A percentile compares a stretch with the other conserved stretches of the same genome.
Evolutionary conservation across 2,888 invertebrate genomes (phyloP).

Genomic region (Pseudoips prasinana): DNA sequence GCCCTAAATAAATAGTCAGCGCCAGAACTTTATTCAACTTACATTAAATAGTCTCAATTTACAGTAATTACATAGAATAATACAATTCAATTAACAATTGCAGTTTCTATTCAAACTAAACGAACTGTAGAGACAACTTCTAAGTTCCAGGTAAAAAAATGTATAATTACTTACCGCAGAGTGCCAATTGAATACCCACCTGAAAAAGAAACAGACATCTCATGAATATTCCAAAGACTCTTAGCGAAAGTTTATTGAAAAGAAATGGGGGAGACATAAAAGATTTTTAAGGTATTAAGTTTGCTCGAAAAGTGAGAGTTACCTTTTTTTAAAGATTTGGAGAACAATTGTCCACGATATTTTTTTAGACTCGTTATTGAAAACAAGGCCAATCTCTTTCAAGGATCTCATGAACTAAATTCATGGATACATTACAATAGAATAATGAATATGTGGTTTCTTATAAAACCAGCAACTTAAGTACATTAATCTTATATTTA

Average conservation of each 20-base stretch:
- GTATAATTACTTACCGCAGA: conserved; percentile 50
- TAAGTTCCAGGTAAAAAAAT: conserved; percentile 5
- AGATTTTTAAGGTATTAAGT: conserved; percentile 30
- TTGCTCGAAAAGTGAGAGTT: no score
- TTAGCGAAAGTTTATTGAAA: conserved; percentile 74
- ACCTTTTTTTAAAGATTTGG: no score
- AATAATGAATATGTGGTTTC: no score
- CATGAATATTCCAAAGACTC: conserved; percentile 78
- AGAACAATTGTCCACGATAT: no score
- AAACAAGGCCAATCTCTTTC: no score
- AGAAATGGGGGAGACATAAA: conserved; percentile 44
- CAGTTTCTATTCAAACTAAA: conserved; percentile 43
- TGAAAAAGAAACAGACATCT: conserved; percentile 70
- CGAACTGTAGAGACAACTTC: conserved; percentile 24
- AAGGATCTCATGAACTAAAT: no score
- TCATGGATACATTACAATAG: no score
- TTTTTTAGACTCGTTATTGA: no score
- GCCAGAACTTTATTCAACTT: no score
- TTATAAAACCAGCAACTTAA: no score
- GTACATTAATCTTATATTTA: no score
- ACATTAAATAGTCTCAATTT: conserved; percentile 7
- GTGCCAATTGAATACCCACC: conserved; percentile 66
- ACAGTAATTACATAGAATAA: background rate
- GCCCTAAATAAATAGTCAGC: no score
- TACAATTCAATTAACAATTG: conserved; percentile 33